Base-by-base conservation (phyloP, 2,113 vertebrate genomes). In the Gulo gulo region DNA sequence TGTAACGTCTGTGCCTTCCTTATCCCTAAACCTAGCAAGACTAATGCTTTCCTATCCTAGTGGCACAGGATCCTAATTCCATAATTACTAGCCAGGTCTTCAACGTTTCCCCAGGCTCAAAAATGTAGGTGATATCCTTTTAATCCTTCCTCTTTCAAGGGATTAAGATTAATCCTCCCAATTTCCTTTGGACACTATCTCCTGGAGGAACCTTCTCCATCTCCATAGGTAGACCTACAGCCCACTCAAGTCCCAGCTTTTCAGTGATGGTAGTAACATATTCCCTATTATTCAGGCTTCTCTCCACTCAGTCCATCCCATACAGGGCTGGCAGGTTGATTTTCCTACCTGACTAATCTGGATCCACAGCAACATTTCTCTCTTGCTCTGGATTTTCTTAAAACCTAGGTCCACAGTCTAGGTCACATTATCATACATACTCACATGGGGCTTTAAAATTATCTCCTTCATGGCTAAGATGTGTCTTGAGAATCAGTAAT, bases 61-160 rank as follows among this genome's bases (percentile, higher is more conserved):
- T 1, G 2, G 24, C 3, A 39, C 2, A 26, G 9, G 1, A 21
- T 7, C n/a, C 24, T 76, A 47, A 14, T 21, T 92, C 45, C 6
- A 7, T 7, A 12, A 23, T 29, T 20, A 47, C 5, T n/a, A 57
- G 16, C 0, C 6, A 90, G 29, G 4, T 4, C 31, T 45, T 34
- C 2, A 61, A 13, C 21, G 42, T 71, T 63, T 63, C 15, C 36
- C 63, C 45, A 85, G 47, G 94, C 59, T 85, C 13, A 61, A 31
- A 79, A 91, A 55, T 2, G 29, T 9, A n/a, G 14, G 50, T 13
- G 7, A 81, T 9, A 12, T 50, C 6, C 59, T 73, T 87, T 87
- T 82, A 69, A 61, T 47, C 88, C 21, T 61, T 82, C 50, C 52
- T 91, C 13, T 71, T 81, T 93, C 16, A 55, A 94, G 24, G 23